phyloP scores from a whole-genome alignment of 2,888 invertebrate genomes.

The Microchrysa polita region DNA sequence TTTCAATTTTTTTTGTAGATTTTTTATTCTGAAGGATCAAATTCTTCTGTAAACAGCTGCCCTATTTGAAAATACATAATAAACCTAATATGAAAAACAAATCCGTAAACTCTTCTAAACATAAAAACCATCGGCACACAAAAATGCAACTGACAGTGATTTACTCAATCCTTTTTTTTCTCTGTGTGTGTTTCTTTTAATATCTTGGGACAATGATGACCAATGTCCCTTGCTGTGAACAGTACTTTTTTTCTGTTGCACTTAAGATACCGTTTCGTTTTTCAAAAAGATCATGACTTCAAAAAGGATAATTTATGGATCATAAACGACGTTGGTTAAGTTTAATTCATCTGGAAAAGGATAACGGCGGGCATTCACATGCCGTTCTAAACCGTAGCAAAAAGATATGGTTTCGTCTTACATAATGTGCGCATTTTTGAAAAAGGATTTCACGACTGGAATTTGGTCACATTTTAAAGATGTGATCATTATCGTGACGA shows the following conservation, averaged over 20 bases:
- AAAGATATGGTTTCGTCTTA: background rate
- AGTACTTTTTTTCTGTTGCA: slow-evolving; percentile 1
- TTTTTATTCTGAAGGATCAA: slow-evolving; percentile 16
- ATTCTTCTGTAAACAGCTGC: slow-evolving; percentile 27
- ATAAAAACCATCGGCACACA: background rate
- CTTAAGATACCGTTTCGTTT: slow-evolving; percentile 21
- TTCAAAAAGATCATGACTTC: background rate
- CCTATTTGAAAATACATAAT: slow-evolving; percentile 2
- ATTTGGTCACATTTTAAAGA: slow-evolving; percentile 26
- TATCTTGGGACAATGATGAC: slow-evolving; percentile 34
- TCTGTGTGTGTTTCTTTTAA: too few species aligned
- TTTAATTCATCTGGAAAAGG: slow-evolving; percentile 15
- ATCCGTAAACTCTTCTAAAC: slow-evolving; percentile 12
- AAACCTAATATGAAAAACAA: too few species aligned
- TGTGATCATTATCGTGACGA: slow-evolving; percentile 44
- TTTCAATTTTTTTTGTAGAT: slow-evolving; percentile 20
- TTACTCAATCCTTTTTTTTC: slow-evolving; percentile 43
- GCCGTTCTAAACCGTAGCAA: slow-evolving; percentile 4
- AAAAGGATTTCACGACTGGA: slow-evolving; percentile 5
- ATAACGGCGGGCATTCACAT: slow-evolving; percentile 5
- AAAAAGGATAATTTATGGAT: slow-evolving; percentile 41
- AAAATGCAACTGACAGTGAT: slow-evolving; percentile 37
- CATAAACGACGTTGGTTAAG: slow-evolving; percentile 29
- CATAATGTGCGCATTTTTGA: background rate
- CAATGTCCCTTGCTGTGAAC: slow-evolving; percentile 17